Conservation (phyloP, 2,888 invertebrate genomes). For the Abrostola triplasia region DNA sequence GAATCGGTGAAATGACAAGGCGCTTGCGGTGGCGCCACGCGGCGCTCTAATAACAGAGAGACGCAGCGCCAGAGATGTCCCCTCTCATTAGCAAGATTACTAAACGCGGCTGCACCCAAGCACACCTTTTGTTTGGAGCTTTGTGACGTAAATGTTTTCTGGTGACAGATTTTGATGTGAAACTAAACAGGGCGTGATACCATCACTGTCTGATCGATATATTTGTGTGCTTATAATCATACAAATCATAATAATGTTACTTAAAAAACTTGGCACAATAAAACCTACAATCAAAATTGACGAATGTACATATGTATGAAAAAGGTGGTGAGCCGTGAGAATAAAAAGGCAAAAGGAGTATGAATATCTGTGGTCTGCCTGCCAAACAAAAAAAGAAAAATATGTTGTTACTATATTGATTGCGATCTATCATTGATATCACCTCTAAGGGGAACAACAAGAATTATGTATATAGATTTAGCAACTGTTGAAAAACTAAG, state of each 20-base stretch:
- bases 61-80: slow-evolving; percentile 52
- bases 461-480: no score
- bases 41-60: slow-evolving; percentile 68
- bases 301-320: no score
- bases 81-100: slow-evolving; percentile 63
- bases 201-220: neutral
- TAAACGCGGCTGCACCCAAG: slow-evolving; percentile 52
- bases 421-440: no score
- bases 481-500: neutral
- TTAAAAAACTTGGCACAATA: no score
- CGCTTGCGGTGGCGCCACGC: slow-evolving; percentile 67
- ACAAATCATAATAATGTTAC: no score
- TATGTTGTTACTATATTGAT: no score
- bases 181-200: neutral
- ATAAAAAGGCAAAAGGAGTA: no score
- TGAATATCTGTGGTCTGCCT: no score
- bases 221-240: neutral
- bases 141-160: slow-evolving; percentile 24
- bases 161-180: neutral
- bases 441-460: no score
- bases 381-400: no score
- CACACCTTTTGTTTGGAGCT: slow-evolving; percentile 41
- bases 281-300: no score
- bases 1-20: slow-evolving; percentile 65
- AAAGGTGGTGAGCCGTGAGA: no score